Conservation (phyloP, 2,113 vertebrate species). For the Benitochromis conjunctus region DNA sequence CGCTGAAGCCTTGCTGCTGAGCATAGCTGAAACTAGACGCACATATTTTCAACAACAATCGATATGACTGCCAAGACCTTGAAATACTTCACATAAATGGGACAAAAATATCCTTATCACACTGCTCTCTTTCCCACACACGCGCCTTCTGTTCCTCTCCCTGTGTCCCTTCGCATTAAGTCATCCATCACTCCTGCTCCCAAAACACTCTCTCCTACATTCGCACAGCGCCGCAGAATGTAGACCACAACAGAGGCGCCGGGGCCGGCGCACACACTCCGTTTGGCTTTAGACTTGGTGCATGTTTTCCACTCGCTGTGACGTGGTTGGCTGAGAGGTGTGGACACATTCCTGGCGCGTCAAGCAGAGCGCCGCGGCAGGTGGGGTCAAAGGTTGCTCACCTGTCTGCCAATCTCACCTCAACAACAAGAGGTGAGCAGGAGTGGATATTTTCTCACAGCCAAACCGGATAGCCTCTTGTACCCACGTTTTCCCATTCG, state of each 20-base stretch:
- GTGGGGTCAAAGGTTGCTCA: constrained; percentile 49
- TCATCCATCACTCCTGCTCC: constrained; percentile 43
- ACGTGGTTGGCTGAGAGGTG: constrained; percentile 56
- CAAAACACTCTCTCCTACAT: constrained; percentile 50
- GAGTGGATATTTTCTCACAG: constrained; percentile 22
- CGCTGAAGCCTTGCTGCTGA: not conserved
- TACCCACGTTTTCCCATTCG: constrained; percentile 28
- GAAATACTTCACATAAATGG: constrained; percentile 54
- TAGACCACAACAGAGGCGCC: constrained; percentile 56
- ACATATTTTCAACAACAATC: not conserved
- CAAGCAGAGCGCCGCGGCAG: not conserved
- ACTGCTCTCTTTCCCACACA: not conserved
- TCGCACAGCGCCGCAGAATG: constrained; percentile 57
- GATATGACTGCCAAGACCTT: constrained; percentile 41
- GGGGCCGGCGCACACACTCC: constrained; percentile 1
- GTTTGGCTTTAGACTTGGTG: constrained; percentile 45
- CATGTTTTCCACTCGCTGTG: constrained; percentile 27
- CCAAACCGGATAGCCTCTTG: constrained; percentile 23
- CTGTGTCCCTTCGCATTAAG: constrained; percentile 35
- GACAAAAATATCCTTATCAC: constrained; percentile 66
- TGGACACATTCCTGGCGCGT: constrained; percentile 59
- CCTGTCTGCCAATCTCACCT: constrained; percentile 36
- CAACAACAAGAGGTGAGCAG: not conserved
- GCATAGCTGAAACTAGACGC: not conserved
- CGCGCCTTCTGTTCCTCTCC: not conserved